Evolutionary conservation across 2,797 vertebrate species (phyloP), one percentile per base, ranked within the genome.

Genomic region (Danionella dracula): DNA sequence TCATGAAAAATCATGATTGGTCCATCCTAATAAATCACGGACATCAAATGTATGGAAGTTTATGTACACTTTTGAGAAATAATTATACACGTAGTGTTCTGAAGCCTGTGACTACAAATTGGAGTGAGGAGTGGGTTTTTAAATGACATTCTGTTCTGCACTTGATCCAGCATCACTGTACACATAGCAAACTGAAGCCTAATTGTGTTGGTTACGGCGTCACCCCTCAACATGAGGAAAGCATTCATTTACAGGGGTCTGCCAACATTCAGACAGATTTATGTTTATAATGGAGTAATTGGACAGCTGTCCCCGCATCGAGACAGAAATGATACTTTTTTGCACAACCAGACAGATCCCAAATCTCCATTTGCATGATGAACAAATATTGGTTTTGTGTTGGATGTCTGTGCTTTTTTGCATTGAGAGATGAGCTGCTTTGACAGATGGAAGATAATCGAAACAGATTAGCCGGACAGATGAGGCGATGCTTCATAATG

Each of bases 391-490:
- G 42, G 51, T 41, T 17, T 66, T 48, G 40, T 31, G 12, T 38
- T 32, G 19, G n/a, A 34, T 42, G 29, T 44, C 17, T 53, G 42
- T 64, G 20, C 8, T 20, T 20, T 50, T 41, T 37, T 37, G 5
- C 29, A 4, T 16, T 21, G 17, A 2, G 29, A 45, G 49, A 42
- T 21, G 34, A 49, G 45, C 21, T 13, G 15, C 48, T 27, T 15
- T 32, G 42, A 66, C 53, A 46, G 63, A 66, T 57, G 53, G 42
- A 49, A 57, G 32, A 48, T 66, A 57, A 66, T 66, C 53, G 12
- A 17, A 66, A 32, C 21, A 57, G 41, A 65, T 65, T 55, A 65
- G 50, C 29, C 45, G 61, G 40, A 65, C 61, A 54, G 61, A 65
- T 54, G 19, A 65, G 50, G 19, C 8, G 4, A 55, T 42, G 29